phyloP scores from a whole-genome alignment of 2,113 vertebrate species.

The Scopus umbretta region DNA sequence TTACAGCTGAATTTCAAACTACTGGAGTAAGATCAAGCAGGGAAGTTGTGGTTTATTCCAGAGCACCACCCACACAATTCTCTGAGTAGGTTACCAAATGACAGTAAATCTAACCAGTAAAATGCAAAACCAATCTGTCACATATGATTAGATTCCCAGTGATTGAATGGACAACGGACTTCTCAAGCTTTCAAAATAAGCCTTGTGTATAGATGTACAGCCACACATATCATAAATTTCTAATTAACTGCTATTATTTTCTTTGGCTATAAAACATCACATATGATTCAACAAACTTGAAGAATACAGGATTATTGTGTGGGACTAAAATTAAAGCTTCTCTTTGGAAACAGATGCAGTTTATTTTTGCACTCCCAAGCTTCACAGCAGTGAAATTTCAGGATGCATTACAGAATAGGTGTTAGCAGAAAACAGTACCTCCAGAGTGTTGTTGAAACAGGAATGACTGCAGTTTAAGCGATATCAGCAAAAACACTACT shows the following conservation, averaged over 20 bases:
- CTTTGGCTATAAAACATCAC: background rate
- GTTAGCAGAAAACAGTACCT: background rate
- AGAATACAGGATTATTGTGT: background rate
- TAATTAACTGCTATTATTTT: background rate
- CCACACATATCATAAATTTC: background rate
- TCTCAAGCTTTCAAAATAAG: background rate
- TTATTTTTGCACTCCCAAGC: background rate
- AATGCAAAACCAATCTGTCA: conserved; percentile 20
- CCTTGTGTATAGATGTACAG: background rate
- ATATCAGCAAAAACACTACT: background rate
- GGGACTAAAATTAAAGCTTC: background rate
- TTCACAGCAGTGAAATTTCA: background rate
- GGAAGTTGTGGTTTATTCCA: conserved; percentile 34
- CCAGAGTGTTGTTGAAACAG: background rate
- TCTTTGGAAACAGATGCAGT: background rate
- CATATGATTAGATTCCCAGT: background rate
- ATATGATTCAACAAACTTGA: background rate
- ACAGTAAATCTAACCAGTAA: conserved; percentile 2
- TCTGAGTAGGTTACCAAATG: background rate
- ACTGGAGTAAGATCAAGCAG: conserved; percentile 39
- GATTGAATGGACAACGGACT: background rate
- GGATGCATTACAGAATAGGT: background rate
- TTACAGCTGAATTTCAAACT: conserved; percentile 36
- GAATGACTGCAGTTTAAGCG: background rate
- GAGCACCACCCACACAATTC: conserved; percentile 40